Percentiles rank a stretch among this genome's conserved stretches.
Evolutionary conservation across 2,797 vertebrate species (phyloP).

Genomic region (Esox lucius): DNA sequence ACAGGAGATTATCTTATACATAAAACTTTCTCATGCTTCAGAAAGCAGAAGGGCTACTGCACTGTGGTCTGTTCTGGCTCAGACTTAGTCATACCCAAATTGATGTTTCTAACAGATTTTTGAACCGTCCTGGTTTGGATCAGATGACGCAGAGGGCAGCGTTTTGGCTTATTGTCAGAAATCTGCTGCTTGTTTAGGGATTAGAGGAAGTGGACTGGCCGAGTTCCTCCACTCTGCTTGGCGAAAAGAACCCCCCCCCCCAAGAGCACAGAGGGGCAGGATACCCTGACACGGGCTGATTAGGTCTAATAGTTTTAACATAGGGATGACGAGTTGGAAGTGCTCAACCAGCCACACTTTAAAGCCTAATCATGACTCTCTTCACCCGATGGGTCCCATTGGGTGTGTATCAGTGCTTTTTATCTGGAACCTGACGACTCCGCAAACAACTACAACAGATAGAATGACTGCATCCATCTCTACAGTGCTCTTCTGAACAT

Average conservation of each 20-base stretch:
- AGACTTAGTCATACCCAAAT: neutral
- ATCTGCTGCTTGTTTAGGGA: neutral
- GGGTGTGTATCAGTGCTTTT: neutral
- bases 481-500: neutral
- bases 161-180: neutral
- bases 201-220: neutral
- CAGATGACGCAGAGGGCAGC: neutral
- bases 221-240: neutral
- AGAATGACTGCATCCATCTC: neutral
- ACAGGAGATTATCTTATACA: neutral
- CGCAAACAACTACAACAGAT: neutral
- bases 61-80: neutral
- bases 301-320: neutral
- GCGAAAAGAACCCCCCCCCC: neutral
- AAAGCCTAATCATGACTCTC: neutral
- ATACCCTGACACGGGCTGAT: neutral
- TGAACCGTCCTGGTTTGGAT: neutral
- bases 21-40: neutral
- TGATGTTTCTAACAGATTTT: neutral
- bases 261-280: neutral
- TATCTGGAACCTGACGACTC: neutral
- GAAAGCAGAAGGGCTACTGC: neutral
- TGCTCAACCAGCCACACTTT: neutral
- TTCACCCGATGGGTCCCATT: neutral
- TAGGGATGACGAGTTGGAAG: neutral